These are phyloP conservation scores for Syritta pipiens DNA, from an alignment of 2,888 invertebrate genomes.

Conservation along the genomic window DNA sequence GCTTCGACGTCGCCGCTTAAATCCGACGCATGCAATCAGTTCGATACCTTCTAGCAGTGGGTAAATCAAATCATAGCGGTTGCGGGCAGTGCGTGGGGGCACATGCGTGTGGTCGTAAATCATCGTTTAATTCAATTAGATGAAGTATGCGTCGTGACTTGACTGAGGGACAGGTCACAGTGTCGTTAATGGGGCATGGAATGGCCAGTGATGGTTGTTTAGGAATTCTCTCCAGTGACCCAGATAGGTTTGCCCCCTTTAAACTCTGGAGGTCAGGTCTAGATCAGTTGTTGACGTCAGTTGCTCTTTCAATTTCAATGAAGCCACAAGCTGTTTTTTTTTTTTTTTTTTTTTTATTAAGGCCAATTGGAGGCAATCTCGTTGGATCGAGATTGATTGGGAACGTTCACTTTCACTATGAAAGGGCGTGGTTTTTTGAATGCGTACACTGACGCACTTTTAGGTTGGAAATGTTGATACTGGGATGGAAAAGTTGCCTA, in stretches of 20 bases:
- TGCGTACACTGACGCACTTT: no score
- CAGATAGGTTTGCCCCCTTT: not conserved
- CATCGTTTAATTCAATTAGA: constrained; percentile 68
- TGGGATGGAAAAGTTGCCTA: no score
- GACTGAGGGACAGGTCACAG: constrained; percentile 57
- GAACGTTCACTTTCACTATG: no score
- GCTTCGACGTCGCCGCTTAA: no score
- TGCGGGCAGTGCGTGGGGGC: constrained; percentile 15
- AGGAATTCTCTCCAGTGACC: constrained; percentile 21
- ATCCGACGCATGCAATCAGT: no score
- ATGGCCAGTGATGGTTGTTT: not conserved
- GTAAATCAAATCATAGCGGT: constrained; percentile 61
- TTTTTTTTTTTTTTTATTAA: no score
- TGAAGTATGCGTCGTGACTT: constrained; percentile 33
- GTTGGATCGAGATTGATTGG: no score
- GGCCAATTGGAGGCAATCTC: constrained; percentile 3
- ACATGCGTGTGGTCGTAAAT: constrained; percentile 49
- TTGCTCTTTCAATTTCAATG: not conserved
- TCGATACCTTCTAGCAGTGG: constrained; percentile 52
- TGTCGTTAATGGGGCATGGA: constrained; percentile 22
- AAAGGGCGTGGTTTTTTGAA: no score
- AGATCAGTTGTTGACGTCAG: not conserved
- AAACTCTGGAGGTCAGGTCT: not conserved
- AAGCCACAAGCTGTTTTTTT: not conserved
- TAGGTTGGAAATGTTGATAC: no score